Conservation (phyloP, 2,797 vertebrate genomes). For the Periparus ater region DNA sequence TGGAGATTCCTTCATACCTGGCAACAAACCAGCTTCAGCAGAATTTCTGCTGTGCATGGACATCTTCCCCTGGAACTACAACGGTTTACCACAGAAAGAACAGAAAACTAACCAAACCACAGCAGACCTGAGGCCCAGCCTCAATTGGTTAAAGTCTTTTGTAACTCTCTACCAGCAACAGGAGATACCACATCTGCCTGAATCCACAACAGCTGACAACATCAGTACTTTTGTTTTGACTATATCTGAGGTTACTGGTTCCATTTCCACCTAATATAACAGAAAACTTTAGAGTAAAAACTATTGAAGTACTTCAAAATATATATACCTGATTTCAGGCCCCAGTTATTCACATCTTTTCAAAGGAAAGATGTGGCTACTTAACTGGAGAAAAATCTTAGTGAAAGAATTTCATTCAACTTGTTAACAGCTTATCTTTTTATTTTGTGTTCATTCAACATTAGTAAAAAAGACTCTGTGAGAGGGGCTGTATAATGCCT, state of each 20-base stretch:
- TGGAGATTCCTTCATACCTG: background rate
- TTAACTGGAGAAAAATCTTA: background rate
- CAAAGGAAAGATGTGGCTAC: background rate
- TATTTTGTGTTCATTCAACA: conserved; percentile 54
- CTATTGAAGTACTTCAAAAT: background rate
- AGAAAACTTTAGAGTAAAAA: background rate
- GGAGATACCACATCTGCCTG: background rate
- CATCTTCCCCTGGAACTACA: background rate
- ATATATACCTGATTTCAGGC: background rate
- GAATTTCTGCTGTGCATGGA: background rate
- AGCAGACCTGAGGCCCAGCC: background rate
- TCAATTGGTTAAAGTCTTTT: background rate
- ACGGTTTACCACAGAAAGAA: background rate
- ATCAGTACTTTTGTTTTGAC: background rate
- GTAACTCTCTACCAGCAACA: background rate
- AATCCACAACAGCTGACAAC: background rate
- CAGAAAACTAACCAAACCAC: background rate
- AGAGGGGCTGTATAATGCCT: background rate
- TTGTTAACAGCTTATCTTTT: conserved; percentile 47
- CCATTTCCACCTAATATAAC: background rate
- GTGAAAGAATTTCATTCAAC: conserved; percentile 46
- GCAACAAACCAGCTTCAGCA: background rate
- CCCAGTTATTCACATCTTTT: conserved; percentile 1
- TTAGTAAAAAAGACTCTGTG: conserved; percentile 7
- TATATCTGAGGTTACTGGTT: background rate